A percentile compares a stretch with the other conserved stretches of the same genome.
Conservation (phyloP, 2,113 vertebrate genomes). For the Apteryx mantelli region DNA sequence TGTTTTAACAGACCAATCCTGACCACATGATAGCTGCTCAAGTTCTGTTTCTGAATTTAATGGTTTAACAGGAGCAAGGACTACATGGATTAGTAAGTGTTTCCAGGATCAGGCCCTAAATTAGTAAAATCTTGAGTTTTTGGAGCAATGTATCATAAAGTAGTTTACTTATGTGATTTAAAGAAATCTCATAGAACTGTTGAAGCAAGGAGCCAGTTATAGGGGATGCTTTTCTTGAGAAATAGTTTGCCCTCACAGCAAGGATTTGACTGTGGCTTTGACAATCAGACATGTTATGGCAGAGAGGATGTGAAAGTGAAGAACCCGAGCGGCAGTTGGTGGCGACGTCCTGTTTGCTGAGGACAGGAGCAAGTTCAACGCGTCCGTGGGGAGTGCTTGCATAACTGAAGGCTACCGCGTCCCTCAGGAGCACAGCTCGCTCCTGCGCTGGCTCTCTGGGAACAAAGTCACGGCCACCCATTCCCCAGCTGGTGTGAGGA, state of each 20-base stretch:
- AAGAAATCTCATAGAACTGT: not conserved
- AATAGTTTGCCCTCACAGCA: not conserved
- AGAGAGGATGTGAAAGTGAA: slow-evolving; percentile 65
- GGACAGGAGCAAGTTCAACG: not conserved
- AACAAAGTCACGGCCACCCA: not conserved
- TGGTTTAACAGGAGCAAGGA: not conserved
- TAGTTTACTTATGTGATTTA: not conserved
- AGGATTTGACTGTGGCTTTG: slow-evolving; percentile 34
- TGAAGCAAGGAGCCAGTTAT: not conserved
- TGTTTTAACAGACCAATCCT: not conserved
- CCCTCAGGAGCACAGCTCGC: not conserved
- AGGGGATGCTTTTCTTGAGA: not conserved
- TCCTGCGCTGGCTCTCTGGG: not conserved
- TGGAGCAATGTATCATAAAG: not conserved
- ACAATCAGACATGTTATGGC: not conserved
- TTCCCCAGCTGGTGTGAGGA: not conserved
- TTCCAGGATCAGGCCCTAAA: not conserved
- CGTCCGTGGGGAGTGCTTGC: rapidly evolving
- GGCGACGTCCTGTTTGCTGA: slow-evolving; percentile 40
- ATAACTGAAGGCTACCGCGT: not conserved
- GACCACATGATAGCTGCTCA: not conserved
- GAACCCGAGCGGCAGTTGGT: not conserved
- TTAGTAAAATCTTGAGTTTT: not conserved
- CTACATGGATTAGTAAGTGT: not conserved
- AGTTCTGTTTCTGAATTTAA: not conserved